phyloP scores from a whole-genome alignment of 2,888 invertebrate genomes.

The Morpho deidamia region DNA sequence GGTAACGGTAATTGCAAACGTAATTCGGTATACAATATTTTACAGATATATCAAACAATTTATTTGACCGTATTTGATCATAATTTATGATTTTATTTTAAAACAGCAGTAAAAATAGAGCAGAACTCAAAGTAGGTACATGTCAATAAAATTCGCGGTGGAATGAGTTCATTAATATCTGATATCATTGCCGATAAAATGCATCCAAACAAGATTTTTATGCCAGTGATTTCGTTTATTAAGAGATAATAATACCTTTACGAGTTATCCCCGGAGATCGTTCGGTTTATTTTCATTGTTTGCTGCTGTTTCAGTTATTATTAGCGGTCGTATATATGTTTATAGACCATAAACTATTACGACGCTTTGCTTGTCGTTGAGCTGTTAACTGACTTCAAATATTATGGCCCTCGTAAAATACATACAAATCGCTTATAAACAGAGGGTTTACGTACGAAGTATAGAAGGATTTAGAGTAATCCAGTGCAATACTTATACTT shows the following conservation, averaged over 20 bases:
- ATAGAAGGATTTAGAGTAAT: background rate
- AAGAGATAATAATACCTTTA: constrained; percentile 76
- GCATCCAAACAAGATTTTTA: constrained; percentile 65
- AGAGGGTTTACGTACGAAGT: constrained; percentile 25
- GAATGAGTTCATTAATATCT: constrained; percentile 54
- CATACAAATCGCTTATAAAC: constrained; percentile 66
- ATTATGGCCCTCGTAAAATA: constrained; percentile 63
- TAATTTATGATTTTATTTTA: background rate
- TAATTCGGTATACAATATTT: too few species aligned
- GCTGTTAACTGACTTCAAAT: constrained; percentile 63
- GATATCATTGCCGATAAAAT: constrained; percentile 52
- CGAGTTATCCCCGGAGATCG: constrained; percentile 56
- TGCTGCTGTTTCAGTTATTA: constrained; percentile 74
- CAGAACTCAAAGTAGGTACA: background rate
- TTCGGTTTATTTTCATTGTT: constrained; percentile 69
- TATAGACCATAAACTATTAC: constrained; percentile 72
- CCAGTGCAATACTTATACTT: background rate
- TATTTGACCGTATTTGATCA: too few species aligned
- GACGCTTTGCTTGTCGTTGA: constrained; percentile 67
- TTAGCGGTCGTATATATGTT: constrained; percentile 74
- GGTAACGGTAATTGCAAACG: constrained; percentile 37
- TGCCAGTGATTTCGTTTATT: constrained; percentile 64
- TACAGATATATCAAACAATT: too few species aligned
- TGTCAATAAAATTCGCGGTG: constrained; percentile 39
- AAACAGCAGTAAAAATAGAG: background rate